Conservation (phyloP, 2,888 invertebrate genomes). For the Acleris emargana region DNA sequence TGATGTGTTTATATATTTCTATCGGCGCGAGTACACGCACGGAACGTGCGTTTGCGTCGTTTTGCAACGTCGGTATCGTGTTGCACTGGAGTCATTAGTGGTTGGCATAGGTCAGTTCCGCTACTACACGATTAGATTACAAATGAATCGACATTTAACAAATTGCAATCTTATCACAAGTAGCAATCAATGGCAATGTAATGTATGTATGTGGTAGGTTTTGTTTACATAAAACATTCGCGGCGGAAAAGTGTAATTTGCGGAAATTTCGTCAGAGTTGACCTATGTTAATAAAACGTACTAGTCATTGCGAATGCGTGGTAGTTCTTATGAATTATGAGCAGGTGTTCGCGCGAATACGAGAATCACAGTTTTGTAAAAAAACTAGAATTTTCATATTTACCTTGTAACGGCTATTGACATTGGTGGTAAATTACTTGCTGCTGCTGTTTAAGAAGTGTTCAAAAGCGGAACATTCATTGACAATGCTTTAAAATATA, state of each 20-base stretch:
- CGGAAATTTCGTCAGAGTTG: background rate
- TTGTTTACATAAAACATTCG: background rate
- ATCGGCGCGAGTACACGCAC: constrained; percentile 3
- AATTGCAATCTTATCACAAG: constrained; percentile 9
- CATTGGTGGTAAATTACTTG: no score
- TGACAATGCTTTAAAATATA: no score
- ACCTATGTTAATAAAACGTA: background rate
- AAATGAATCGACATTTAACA: constrained; percentile 39
- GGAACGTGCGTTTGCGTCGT: constrained; percentile 55
- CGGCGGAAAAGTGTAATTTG: background rate
- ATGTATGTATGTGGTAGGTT: background rate
- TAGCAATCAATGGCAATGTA: background rate
- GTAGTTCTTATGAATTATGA: background rate
- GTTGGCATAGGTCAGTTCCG: constrained; percentile 78
- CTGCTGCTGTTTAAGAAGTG: no score
- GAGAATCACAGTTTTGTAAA: background rate
- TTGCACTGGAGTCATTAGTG: constrained; percentile 58
- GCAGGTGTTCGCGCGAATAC: background rate
- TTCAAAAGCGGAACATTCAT: no score
- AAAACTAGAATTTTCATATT: no score
- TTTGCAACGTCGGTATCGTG: constrained; percentile 56
- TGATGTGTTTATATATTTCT: constrained; percentile 7
- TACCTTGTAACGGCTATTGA: no score
- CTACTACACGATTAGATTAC: constrained; percentile 71
- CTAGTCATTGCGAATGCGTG: background rate